Conservation (phyloP, 2,888 invertebrate genomes). For the Polia nebulosa region DNA sequence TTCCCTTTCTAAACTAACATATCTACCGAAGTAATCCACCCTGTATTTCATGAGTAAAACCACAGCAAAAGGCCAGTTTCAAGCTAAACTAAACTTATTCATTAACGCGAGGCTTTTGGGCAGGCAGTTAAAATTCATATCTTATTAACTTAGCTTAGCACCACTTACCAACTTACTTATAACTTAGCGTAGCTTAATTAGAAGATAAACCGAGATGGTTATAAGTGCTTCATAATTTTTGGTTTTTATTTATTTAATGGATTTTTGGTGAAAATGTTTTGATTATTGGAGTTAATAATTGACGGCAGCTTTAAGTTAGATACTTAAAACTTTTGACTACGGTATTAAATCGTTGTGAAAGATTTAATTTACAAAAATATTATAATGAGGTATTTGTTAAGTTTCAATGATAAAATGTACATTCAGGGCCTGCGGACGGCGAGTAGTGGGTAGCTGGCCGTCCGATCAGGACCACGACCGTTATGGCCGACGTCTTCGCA, state of each 20-base stretch:
- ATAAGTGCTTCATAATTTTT: slow-evolving; percentile 55
- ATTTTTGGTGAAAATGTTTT: slow-evolving; percentile 17
- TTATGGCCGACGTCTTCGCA: too few species aligned
- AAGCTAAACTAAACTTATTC: slow-evolving; percentile 70
- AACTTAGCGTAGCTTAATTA: slow-evolving; percentile 71
- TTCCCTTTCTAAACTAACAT: not conserved
- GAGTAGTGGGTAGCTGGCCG: too few species aligned
- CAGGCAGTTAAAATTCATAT: slow-evolving; percentile 74
- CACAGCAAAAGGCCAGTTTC: slow-evolving; percentile 38
- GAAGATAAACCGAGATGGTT: slow-evolving; percentile 58
- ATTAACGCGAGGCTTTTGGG: slow-evolving; percentile 67
- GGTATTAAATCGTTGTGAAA: not conserved
- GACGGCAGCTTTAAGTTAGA: not conserved
- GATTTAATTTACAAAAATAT: not conserved
- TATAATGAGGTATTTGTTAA: too few species aligned
- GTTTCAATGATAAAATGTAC: too few species aligned
- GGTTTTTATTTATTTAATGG: slow-evolving; percentile 37
- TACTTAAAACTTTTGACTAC: not conserved
- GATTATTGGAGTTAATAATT: slow-evolving; percentile 12
- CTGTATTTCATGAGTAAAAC: slow-evolving; percentile 29
- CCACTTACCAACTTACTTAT: slow-evolving; percentile 72
- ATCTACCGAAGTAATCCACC: not conserved
- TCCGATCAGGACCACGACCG: too few species aligned
- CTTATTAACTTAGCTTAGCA: slow-evolving; percentile 74
- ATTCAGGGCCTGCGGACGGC: too few species aligned